Evolutionary conservation across 2,113 vertebrate species (phyloP).

Genomic region (Ornithorhynchus anatinus): DNA sequence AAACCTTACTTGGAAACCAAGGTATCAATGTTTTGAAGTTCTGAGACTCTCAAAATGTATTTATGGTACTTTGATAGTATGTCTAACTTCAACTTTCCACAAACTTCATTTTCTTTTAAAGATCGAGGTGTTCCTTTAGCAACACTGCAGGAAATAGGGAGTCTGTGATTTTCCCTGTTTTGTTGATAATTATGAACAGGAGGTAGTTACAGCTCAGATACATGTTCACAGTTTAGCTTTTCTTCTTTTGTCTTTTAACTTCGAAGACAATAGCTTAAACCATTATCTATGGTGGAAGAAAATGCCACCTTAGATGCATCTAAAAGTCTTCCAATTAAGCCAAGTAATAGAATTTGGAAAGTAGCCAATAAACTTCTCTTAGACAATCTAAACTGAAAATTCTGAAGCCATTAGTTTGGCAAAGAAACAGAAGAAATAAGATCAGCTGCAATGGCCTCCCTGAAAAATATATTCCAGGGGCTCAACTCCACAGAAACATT

Average conservation of each 20-base stretch:
- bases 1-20: too few relatives aligned
- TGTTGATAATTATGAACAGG: constrained; percentile 56
- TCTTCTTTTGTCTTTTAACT: constrained; percentile 16
- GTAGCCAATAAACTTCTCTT: constrained; percentile 47
- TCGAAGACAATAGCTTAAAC: constrained; percentile 31
- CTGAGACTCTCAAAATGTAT: constrained; percentile 18
- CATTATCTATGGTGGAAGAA: constrained; percentile 52
- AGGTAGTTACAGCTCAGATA: constrained; percentile 46
- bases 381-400: constrained; percentile 43
- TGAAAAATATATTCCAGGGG: too few relatives aligned
- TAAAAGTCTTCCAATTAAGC: constrained; percentile 64
- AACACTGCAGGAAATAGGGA: constrained; percentile 41
- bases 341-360: constrained; percentile 60
- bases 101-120: constrained; percentile 23
- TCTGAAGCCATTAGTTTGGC: too few relatives aligned
- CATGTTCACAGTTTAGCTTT: constrained; percentile 20
- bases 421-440: too few relatives aligned
- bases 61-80: constrained; percentile 20
- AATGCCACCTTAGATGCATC: constrained; percentile 49
- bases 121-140: constrained; percentile 28
- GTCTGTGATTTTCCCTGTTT: constrained; percentile 44
- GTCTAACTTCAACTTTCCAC: constrained; percentile 17
- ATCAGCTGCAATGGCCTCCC: too few relatives aligned
- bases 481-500: too few relatives aligned
- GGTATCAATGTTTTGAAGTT: constrained; percentile 17